Base-by-base conservation (phyloP, 2,888 invertebrate genomes). In the Melanchra persicariae region DNA sequence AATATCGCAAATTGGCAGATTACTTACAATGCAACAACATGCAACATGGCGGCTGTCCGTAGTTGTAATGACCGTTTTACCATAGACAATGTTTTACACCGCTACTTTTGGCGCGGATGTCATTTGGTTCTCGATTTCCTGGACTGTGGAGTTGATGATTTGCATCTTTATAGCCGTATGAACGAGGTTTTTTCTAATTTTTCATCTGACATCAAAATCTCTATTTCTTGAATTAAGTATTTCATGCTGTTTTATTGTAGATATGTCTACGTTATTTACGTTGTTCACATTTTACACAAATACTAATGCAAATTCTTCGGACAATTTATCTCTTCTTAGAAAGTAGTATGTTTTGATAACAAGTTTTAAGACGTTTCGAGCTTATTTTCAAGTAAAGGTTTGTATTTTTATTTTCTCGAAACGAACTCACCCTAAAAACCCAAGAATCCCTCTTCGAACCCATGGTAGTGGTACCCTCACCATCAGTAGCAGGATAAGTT, bases 1-100 rank as follows among this genome's bases (percentile, higher is more conserved):
- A 74, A 75, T 82, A 83, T 81, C 74, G 79, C 84, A 83, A 83
- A 83, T 83, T 83, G 83, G 82, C 84, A 74, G 79, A 83, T 83
- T 83, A 79, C 74, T 83, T 81, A 79, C 83, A 83, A 74, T 69
- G 66, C 73, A 72, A 64, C 73, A 72, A 60, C 79, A 79, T 83
- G 81, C 73, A 74, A 70, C 74, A 60, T 77, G 74, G n/a, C 34
- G 17, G 57, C 60, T 74, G 74, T 70, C 79, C 45, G 76, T 79
- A 61, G 43, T 70, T 74, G 81, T 74, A 75, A 83, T 83, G 79
- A 70, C 57, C 69, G 74, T 63, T 83, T 79, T 83, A 83, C 70
- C 76, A 78, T 79, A 81, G 69, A 82, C 73, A 74, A 81, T 66
- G 70, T 77, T 66, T 68, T 22, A 45, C 30, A 45, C 47, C 58